Percentiles rank a stretch among this genome's conserved stretches.
phyloP scores from a whole-genome alignment of 92 coral and sea anemone species.

The Paragorgia papillata region DNA sequence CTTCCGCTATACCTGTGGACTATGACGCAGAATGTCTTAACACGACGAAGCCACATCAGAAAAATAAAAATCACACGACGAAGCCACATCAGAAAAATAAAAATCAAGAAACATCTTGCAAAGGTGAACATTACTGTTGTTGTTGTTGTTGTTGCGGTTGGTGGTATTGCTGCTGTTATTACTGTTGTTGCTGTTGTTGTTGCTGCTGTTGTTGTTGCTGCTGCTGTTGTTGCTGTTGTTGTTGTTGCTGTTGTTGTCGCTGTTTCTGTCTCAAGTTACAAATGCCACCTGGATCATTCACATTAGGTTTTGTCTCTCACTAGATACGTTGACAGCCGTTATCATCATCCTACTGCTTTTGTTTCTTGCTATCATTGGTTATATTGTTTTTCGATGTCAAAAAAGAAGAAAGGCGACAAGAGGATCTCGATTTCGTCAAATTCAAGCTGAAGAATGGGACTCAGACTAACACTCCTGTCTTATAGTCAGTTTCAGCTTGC shows the following conservation, averaged over 20 bases:
- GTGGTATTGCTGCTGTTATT: background rate
- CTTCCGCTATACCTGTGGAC: slow-evolving; percentile 57
- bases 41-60: no score
- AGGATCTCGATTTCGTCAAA: slow-evolving; percentile 4
- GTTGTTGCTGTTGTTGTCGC: background rate
- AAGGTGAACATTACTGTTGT: background rate
- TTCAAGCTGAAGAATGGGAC: slow-evolving; percentile 26
- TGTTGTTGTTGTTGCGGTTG: no score
- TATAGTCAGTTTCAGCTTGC: no score
- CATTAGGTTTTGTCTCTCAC: background rate
- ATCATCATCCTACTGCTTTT: slow-evolving; percentile 1
- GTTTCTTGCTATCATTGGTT: slow-evolving; percentile 14
- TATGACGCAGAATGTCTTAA: slow-evolving; percentile 56
- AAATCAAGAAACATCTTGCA: slow-evolving; percentile 48
- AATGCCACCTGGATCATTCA: no score
- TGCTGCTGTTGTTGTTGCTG: no score
- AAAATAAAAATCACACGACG: no score
- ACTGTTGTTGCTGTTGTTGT: no score
- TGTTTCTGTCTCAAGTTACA: background rate
- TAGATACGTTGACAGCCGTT: slow-evolving; percentile 17
- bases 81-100: no score
- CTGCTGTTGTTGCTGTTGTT: no score
- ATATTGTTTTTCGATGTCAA: slow-evolving; percentile 12
- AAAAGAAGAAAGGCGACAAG: background rate
- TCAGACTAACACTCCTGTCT: no score